Base-by-base conservation (phyloP, 1,140 invertebrate genomes). In the Orussus abietinus region DNA sequence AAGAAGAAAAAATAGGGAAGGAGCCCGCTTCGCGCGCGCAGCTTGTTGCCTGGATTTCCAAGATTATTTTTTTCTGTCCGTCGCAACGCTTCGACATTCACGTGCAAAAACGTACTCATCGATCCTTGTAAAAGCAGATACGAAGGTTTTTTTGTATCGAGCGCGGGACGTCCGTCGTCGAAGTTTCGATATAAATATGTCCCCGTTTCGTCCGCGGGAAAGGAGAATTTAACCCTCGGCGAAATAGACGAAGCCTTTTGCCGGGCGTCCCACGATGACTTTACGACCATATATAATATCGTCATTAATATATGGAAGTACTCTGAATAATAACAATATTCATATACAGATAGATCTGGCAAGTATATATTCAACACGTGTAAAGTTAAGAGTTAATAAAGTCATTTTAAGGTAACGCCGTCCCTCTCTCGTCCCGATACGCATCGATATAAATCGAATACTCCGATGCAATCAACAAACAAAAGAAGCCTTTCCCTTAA, bases 351-450 rank as follows among this genome's bases (percentile, higher is more conserved):
- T 53, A 64, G 53, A 55, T 55, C 45, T 55, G 55, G 53, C 47
- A 54, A 57, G 41, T 47, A 53, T 58, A 55, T 65, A 58, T 63
- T 63, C 58, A 62, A 63, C 59, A 62, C 51, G 61, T 69, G 66
- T 67, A 69, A 69, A 64, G 52, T 59, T 66, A 66, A 63, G 55
- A 61, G 55, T 64, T 58, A 68, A 69, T 68, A 69, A 69, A 68
- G 57, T 55, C 57, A 67, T 66, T 66, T 69, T 65, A 66, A 58
- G 53, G 50, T 62, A 57, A 15, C n/a, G n/a, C n/a, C n/a, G n/a
- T n/a, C n/a, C n/a, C n/a, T n/a, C n/a, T n/a, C n/a, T n/a, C n/a
- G n/a, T n/a, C n/a, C n/a, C n/a, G n/a, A n/a, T n/a, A n/a, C n/a
- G n/a, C n/a, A n/a, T n/a, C n/a, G n/a, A n/a, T n/a, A n/a, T n/a